Percentiles rank a stretch among this genome's conserved stretches.
phyloP scores from a whole-genome alignment of 2,888 invertebrate species.

The Lamproptera curius region DNA sequence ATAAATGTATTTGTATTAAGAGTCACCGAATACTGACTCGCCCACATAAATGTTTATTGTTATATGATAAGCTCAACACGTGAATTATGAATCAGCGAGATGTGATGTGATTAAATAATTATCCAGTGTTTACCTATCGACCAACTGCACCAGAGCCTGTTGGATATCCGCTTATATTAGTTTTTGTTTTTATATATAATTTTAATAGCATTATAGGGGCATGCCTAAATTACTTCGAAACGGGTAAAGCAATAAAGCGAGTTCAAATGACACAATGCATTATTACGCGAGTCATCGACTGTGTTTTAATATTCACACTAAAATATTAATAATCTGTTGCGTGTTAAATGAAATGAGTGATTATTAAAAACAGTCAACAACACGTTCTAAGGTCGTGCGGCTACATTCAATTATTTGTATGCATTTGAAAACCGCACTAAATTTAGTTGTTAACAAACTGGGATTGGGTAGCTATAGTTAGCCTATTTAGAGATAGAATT shows the following conservation, averaged over 20 bases:
- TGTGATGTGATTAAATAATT: slow-evolving; percentile 30
- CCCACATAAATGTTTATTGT: not conserved
- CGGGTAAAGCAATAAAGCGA: slow-evolving; percentile 42
- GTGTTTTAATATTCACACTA: too few species aligned
- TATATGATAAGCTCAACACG: slow-evolving; percentile 18
- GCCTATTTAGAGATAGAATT: too few species aligned
- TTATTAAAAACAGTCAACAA: too few species aligned
- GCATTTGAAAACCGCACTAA: slow-evolving; percentile 11
- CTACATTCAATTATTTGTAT: slow-evolving; percentile 6
- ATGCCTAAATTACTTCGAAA: slow-evolving; percentile 42
- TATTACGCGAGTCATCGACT: slow-evolving; percentile 23
- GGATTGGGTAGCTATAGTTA: too few species aligned
- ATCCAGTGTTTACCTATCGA: slow-evolving; percentile 51
- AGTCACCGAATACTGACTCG: not conserved
- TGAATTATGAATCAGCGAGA: slow-evolving; percentile 13
- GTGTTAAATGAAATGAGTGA: too few species aligned
- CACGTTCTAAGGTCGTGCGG: too few species aligned
- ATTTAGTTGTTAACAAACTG: slow-evolving; percentile 17
- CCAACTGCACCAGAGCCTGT: slow-evolving; percentile 53
- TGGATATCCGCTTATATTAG: slow-evolving; percentile 33
- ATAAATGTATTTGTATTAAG: slow-evolving; percentile 7
- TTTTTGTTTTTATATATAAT: slow-evolving; percentile 23
- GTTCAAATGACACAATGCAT: slow-evolving; percentile 31
- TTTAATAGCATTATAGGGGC: slow-evolving; percentile 28
- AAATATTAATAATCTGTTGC: too few species aligned